phyloP scores from a whole-genome alignment of 2,113 vertebrate genomes.

The Aegotheles bennettii region DNA sequence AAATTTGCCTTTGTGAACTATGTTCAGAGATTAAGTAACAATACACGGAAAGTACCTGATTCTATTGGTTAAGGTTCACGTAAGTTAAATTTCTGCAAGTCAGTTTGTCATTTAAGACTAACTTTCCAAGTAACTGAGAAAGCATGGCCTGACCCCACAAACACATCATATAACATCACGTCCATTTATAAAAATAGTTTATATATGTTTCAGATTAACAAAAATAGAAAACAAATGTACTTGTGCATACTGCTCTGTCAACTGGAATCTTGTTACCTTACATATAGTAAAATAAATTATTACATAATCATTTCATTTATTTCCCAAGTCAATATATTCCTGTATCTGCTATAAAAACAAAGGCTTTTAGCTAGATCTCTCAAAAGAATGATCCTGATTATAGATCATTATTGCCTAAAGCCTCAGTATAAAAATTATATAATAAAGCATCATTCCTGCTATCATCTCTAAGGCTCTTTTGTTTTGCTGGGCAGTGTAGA shows the following conservation, averaged over 20 bases:
- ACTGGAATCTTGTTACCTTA: background rate
- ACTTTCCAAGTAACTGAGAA: background rate
- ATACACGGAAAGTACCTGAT: background rate
- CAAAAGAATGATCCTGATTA: background rate
- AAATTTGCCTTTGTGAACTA: background rate
- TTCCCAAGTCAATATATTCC: background rate
- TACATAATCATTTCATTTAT: background rate
- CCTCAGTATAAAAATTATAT: background rate
- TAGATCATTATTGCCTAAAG: background rate
- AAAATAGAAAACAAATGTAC: background rate
- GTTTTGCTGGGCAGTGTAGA: background rate
- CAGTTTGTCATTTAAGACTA: background rate
- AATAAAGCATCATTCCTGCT: background rate
- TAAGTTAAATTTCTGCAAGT: background rate
- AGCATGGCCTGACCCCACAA: background rate
- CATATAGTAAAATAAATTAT: background rate
- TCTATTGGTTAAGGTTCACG: background rate
- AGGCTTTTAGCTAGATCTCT: background rate
- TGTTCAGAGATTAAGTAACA: background rate
- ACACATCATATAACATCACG: background rate
- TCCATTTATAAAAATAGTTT: background rate
- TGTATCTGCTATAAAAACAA: background rate
- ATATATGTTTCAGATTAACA: background rate
- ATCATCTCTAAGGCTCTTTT: background rate
- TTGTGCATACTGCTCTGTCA: background rate